Base-by-base conservation (phyloP, 1,140 invertebrate species). In the Gryllus bimaculatus region DNA sequence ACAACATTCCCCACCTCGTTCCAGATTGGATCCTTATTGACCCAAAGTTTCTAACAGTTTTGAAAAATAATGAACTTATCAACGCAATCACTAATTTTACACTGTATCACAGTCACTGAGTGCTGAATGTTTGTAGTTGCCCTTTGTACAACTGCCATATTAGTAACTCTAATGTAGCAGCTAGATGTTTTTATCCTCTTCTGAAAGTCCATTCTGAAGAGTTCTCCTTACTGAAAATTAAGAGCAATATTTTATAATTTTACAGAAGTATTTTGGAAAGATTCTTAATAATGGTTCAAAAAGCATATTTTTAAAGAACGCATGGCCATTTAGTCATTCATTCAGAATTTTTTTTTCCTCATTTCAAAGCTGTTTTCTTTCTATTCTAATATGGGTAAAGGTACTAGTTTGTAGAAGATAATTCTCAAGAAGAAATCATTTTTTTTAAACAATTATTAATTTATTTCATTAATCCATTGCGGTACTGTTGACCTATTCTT, bases 161-260 rank as follows among this genome's bases (percentile, higher is more conserved):
- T 84, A 90, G 83, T 89, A 89, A 82, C 88, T 88, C 85, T 90
- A 83, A 92, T 91, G 85, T 90, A 78, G 90, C 89, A 82, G 91
- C 90, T 81, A 93, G 89, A 85, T 91, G 88, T 83, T 91, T 90
- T 91, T 90, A 83, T 95, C 93, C 86, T 95, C 92, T 85, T 96
- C 94, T 79, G 93, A 93, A 81, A 96, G 88, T 82, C 93, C 94
- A 86, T 93, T 93, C 83, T 94, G 93, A 82, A 95, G 87, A 79
- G 94, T 96, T 86, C 94, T 89, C 85, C 94, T 89, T 86, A 95
- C 94, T 96, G 87, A 7, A 91, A 89, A 8, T 75, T 77, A 15
- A 75, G n/a, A 77, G 18, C 20, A 76, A 18, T 47, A 15, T 21
- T 12, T n/a, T 75, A 21, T 15, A 26, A 26, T 12, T 75, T 26